phyloP scores from a whole-genome alignment of 2,797 vertebrate genomes.

The Phalloptychus januarius region DNA sequence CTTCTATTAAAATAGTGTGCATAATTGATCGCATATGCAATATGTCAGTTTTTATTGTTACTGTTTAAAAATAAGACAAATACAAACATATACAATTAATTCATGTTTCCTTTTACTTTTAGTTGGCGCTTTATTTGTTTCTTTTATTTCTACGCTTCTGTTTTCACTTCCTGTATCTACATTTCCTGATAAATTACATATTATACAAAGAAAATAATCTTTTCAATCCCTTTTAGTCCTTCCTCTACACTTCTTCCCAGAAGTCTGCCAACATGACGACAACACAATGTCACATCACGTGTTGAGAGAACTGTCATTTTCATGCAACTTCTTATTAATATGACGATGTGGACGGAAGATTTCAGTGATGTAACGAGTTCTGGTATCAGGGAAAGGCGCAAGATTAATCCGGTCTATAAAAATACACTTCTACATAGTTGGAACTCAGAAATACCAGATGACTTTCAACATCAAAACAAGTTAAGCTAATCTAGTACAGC shows the following conservation, averaged over 20 bases:
- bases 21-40: neutral
- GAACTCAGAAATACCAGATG: neutral
- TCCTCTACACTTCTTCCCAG: neutral
- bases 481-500: no score
- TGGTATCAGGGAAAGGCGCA: neutral
- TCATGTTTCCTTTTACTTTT: neutral
- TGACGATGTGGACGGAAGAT: neutral
- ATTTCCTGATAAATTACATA: neutral
- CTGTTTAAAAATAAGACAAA: neutral
- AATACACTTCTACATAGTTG: neutral
- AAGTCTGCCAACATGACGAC: neutral
- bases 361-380: neutral
- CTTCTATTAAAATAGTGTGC: no score
- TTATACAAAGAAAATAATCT: neutral
- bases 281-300: neutral
- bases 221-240: neutral
- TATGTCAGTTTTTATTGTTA: neutral
- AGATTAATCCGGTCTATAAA: neutral
- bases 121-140: neutral
- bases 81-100: neutral
- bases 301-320: neutral
- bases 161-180: neutral
- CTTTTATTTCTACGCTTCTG: neutral
- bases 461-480: neutral
- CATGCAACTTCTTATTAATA: neutral